Conservation (phyloP, 1,140 invertebrate species). For the Asbolus verrucosus region DNA sequence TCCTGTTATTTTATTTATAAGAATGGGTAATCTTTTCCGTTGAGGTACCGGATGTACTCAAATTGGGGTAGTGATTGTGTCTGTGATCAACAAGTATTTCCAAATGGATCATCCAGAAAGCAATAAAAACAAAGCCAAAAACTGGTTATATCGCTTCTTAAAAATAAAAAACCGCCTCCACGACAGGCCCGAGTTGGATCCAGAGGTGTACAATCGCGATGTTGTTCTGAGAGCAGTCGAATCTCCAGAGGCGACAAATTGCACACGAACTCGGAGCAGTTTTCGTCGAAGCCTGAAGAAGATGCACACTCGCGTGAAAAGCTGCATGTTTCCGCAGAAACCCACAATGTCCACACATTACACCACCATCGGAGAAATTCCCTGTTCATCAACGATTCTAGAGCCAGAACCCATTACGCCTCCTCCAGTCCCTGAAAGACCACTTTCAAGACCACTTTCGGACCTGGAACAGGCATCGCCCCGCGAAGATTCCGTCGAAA, state of each 20-base stretch:
- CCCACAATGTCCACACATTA: background rate
- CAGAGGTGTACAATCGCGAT: background rate
- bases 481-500: background rate
- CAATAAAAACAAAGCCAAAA: slow-evolving; percentile 49
- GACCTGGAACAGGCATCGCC: no score
- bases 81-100: slow-evolving; percentile 3
- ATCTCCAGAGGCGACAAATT: no score
- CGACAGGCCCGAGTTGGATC: slow-evolving; percentile 14
- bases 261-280: no score
- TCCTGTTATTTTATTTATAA: background rate
- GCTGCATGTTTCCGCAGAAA: slow-evolving; percentile 45
- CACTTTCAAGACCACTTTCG: no score
- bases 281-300: slow-evolving; percentile 51
- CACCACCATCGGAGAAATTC: background rate
- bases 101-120: slow-evolving; percentile 6
- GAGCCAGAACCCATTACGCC: background rate
- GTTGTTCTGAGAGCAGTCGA: background rate
- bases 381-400: slow-evolving; percentile 1
- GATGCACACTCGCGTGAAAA: slow-evolving; percentile 53
- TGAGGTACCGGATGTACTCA: background rate
- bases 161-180: slow-evolving; percentile 20
- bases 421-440: slow-evolving; percentile 6
- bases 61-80: background rate
- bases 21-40: background rate
- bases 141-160: slow-evolving; percentile 43